These are phyloP conservation scores for Salticus scenicus DNA, from an alignment of 2,888 invertebrate genomes.

Conservation along the genomic window DNA sequence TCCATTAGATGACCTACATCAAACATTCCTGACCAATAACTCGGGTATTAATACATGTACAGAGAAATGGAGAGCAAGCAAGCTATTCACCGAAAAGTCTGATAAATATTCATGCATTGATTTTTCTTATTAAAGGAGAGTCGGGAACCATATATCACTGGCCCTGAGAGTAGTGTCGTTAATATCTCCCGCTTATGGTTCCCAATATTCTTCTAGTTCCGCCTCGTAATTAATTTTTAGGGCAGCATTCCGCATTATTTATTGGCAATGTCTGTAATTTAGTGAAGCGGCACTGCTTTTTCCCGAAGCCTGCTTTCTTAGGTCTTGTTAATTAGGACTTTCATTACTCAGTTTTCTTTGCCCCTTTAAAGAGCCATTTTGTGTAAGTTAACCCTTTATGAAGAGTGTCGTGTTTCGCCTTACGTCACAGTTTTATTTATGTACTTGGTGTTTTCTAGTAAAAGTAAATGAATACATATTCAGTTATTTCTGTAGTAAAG, in stretches of 20 bases:
- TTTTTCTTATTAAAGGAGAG: slow-evolving; percentile 43
- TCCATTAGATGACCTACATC: no score
- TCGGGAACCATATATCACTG: slow-evolving; percentile 36
- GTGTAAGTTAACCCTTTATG: no score
- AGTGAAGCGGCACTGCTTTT: neutral
- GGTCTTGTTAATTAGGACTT: no score
- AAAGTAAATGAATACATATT: no score
- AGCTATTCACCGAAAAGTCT: slow-evolving; percentile 27
- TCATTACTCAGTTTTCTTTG: no score
- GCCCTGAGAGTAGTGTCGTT: slow-evolving; percentile 13
- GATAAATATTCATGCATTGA: slow-evolving; percentile 62
- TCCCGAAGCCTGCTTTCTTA: neutral
- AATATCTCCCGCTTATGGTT: slow-evolving; percentile 35
- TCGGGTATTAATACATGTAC: neutral
- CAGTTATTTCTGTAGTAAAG: no score
- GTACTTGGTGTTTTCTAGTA: no score
- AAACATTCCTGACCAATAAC: no score
- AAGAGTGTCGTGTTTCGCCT: no score
- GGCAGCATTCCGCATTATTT: slow-evolving; percentile 40
- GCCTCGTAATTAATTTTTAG: slow-evolving; percentile 45
- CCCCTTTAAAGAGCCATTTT: no score
- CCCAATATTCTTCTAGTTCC: slow-evolving; percentile 35
- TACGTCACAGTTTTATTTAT: no score
- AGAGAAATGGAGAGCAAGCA: neutral
- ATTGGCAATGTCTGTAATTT: slow-evolving; percentile 15